Percentiles rank a stretch among this genome's conserved stretches.
phyloP scores from a whole-genome alignment of 2,797 vertebrate genomes.

The Cyprinella venusta region DNA sequence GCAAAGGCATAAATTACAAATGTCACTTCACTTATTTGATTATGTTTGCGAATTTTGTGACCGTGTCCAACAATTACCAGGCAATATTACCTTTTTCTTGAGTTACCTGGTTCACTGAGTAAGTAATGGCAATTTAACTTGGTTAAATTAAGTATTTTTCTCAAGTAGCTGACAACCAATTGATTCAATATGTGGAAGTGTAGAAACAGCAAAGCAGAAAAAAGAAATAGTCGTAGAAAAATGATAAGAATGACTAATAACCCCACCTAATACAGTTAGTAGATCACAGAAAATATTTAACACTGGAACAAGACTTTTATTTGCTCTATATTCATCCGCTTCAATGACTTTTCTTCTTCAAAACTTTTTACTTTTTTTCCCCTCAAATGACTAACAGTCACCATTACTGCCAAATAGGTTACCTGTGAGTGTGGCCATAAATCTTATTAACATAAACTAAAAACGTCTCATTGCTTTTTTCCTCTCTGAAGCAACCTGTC shows the following conservation, averaged over 20 bases:
- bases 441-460: constrained; percentile 97
- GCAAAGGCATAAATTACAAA: constrained; percentile 65
- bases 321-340: constrained; percentile 63
- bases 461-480: constrained; percentile 82
- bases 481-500: constrained; percentile 92
- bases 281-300: constrained; percentile 59
- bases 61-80: constrained; percentile 77
- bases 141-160: constrained; percentile 67
- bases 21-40: constrained; percentile 71
- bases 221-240: constrained; percentile 56
- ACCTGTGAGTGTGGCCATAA: constrained; percentile 91
- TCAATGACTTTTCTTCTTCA: constrained; percentile 50
- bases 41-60: constrained; percentile 76
- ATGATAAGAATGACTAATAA: constrained; percentile 33
- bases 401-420: constrained; percentile 91
- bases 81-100: constrained; percentile 69
- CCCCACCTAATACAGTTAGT: constrained; percentile 68
- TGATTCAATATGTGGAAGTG: constrained; percentile 65
- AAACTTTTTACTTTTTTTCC: constrained; percentile 62
- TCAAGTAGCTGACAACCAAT: constrained; percentile 62
- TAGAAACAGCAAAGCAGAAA: constrained; percentile 51
- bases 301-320: constrained; percentile 59
- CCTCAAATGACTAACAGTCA: constrained; percentile 91
- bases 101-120: constrained; percentile 77
- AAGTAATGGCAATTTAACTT: constrained; percentile 75